Base-by-base conservation (phyloP, 2,888 invertebrate species). In the Yponomeuta sedellus region DNA sequence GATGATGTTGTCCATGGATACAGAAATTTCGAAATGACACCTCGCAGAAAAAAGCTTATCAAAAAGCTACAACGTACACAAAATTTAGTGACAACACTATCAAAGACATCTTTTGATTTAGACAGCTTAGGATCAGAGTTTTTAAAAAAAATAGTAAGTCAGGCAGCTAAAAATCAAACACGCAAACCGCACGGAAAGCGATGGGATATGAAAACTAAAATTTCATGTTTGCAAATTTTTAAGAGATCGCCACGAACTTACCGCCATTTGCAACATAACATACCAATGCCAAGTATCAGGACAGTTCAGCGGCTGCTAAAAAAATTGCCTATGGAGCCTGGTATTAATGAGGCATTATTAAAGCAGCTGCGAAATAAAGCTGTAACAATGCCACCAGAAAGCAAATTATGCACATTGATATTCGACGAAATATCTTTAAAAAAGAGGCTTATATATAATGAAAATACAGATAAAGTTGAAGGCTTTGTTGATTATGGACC, bases 391-490 rank as follows among this genome's bases (percentile, higher is more conserved):
- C 61, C 16, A 57, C 57, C 65, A 25, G 66, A 69, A 34, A 65
- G 68, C 22, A 70, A 66, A 56, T n/a, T 62, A 2, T 71, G 70
- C 65, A 52, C 22, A 19, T 22, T 71, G 1, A 12, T 70, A 0
- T 71, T 73, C 64, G 73, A 72, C n/a, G 71, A 72, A 66, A 72
- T 72, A 2, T 67, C 69, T 0, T 52, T 71, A 58, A 71, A 70
- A 65, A 58, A 34, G 1, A 58, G 70, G 16, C 44, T 70, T 3
- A 44, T 70, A 0, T 71, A 65, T 20, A 66, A 72, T 64, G 2
- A 28, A 4, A 34, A 16, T 0, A 28, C 64, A 2, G 69, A 70
- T 20, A 69, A 69, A 68, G 64, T 72, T 11, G 69, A 71, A 19
- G 70, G 73, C 2, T 72, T 64, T 52, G 67, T 61, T 61, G 70